These are phyloP conservation scores for Troides oblongomaculatus DNA, from an alignment of 2,888 invertebrate species.

Conservation along the genomic window DNA sequence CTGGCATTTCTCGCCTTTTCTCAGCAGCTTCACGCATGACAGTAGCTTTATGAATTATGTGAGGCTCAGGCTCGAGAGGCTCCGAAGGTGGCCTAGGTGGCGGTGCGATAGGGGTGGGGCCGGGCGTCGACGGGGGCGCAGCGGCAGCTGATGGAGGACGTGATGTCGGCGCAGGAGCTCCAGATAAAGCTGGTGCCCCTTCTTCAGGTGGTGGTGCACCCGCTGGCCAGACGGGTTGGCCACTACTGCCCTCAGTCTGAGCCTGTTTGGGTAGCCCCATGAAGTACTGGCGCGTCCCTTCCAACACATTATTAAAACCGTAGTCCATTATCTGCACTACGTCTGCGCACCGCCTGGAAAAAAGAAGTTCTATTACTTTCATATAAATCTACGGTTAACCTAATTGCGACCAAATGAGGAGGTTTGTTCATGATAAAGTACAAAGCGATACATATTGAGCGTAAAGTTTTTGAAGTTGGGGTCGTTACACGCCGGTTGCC, in stretches of 20 bases:
- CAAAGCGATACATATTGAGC: constrained; percentile 36
- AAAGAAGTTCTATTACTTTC: constrained; percentile 27
- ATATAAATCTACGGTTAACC: neutral
- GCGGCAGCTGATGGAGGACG: constrained; percentile 77
- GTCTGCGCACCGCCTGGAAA: constrained; percentile 59
- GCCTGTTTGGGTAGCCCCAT: constrained; percentile 86
- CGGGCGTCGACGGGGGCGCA: constrained; percentile 57
- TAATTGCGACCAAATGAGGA: constrained; percentile 3
- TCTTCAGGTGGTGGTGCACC: constrained; percentile 59
- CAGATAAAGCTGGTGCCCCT: constrained; percentile 67
- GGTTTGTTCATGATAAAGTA: constrained; percentile 6
- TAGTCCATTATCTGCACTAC: constrained; percentile 85
- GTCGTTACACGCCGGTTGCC: constrained; percentile 69
- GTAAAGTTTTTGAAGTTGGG: constrained; percentile 49
- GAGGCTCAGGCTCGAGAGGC: constrained; percentile 76
- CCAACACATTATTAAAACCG: constrained; percentile 88
- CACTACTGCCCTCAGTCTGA: constrained; percentile 60
- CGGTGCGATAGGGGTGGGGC: constrained; percentile 55
- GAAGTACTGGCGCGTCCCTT: constrained; percentile 91
- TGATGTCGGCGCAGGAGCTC: constrained; percentile 67
- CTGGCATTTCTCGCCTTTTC: constrained; percentile 68
- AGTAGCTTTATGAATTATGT: constrained; percentile 77
- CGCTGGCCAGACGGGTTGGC: constrained; percentile 61
- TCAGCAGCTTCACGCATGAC: constrained; percentile 77
- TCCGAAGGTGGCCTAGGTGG: constrained; percentile 75